Conservation (phyloP, 1,140 invertebrate species). For the Aradophagus sp. region DNA sequence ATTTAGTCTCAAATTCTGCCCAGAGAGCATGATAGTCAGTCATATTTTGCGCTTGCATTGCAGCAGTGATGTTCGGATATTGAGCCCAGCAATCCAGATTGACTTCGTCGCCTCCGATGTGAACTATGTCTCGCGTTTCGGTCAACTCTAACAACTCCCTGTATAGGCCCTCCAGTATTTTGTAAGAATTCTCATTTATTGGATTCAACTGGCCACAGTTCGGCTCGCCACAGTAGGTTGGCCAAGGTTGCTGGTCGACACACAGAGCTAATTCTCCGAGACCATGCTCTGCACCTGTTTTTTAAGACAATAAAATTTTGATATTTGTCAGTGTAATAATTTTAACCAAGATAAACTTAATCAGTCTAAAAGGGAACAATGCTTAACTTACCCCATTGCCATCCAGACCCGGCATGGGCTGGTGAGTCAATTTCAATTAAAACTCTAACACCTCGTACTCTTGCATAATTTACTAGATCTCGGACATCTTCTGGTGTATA, state of each 20-base stretch:
- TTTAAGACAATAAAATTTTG: constrained; percentile 15
- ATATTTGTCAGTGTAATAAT: too few species aligned
- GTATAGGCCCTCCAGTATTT: constrained; percentile 81
- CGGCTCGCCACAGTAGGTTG: constrained; percentile 84
- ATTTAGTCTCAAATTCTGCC: constrained; percentile 83
- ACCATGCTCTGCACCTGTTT: constrained; percentile 75
- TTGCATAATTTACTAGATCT: constrained; percentile 82
- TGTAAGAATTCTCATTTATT: constrained; percentile 83
- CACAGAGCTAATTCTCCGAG: constrained; percentile 84
- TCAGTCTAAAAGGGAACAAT: not conserved
- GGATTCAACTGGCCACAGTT: constrained; percentile 91
- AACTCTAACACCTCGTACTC: constrained; percentile 82
- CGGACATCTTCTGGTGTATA: constrained; percentile 83
- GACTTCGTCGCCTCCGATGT: constrained; percentile 92
- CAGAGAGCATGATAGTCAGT: constrained; percentile 84
- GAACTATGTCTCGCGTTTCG: constrained; percentile 79
- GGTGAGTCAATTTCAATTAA: constrained; percentile 90
- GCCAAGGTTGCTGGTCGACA: constrained; percentile 84
- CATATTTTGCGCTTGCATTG: constrained; percentile 79
- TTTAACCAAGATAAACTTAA: too few species aligned
- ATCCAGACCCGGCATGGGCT: constrained; percentile 88
- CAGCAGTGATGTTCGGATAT: constrained; percentile 71
- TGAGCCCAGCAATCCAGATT: constrained; percentile 84
- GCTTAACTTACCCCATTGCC: constrained; percentile 81
- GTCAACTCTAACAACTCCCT: constrained; percentile 70